Evolutionary conservation across 2,888 invertebrate species (phyloP), one percentile per base, ranked within the genome.

Genomic region (Sericinus montela): DNA sequence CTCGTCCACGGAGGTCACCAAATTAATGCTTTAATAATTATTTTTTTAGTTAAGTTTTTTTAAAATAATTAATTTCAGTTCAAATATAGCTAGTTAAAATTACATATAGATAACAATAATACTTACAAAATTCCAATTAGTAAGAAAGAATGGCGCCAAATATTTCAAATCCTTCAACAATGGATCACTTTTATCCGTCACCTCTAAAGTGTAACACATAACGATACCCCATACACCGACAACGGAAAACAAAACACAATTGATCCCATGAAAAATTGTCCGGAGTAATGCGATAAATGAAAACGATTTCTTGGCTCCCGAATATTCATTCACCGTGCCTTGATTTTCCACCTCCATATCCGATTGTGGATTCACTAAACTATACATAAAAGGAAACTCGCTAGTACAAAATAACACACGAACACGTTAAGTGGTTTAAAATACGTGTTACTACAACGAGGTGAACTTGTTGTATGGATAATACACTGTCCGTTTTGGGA

Each of bases 121-220:
- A 76, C 76, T 77, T 51, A 78, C 78, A 50, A 54, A 58, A 46
- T 77, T 77, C 77, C 76, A 77, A 40, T 77, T 77, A 0, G 78
- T 78, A 10, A 76, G 57, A 51, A 72, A 79, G 0, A 58, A 57
- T 0, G 67, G 58, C 0, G 61, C 56, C 16, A 68, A 66, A 35
- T 55, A 60, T 32, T 62, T 63, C n/a, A 72, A 54, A 7, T 62
- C 60, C 1, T 46, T 48, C 0, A 77, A 11, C 1, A 53, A 19
- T 0, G 65, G 59, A 3, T 71, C 60, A 0, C 55, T 52, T 4
- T 58, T 3, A 0, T 59, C 42, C 3, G 68, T 58, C 1, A 55
- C 56, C 0, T 51, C 53, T 0, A 67, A 48, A 0, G 48, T 45
- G 0, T 62, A 51, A 54, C 67, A 63, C 5, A 59, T 56, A 3